Evolutionary conservation across 2,888 invertebrate genomes (phyloP).

Genomic region (Lamellibrachia columna): DNA sequence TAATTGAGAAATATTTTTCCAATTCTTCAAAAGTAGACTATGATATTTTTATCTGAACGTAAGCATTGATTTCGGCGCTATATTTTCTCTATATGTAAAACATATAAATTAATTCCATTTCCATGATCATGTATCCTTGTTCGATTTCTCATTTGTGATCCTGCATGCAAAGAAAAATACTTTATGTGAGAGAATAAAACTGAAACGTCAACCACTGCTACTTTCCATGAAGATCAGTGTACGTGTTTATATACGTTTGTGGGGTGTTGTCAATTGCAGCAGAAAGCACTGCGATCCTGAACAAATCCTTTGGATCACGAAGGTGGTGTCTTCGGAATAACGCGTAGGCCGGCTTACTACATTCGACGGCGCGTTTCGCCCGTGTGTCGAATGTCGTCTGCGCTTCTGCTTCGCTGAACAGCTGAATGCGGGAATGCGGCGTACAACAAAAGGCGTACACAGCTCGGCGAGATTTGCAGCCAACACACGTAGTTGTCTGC

Average conservation of each 20-base stretch:
- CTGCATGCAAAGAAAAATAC: neutral
- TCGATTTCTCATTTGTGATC: neutral
- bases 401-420: conserved; percentile 11
- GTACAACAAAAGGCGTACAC: conserved; percentile 12
- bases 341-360: neutral
- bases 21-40: neutral
- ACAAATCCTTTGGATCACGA: neutral
- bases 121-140: no score
- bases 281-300: neutral
- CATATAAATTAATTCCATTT: no score
- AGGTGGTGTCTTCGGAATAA: neutral
- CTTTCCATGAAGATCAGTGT: neutral
- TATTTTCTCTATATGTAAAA: no score
- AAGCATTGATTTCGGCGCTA: no score
- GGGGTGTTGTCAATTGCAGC: neutral
- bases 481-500: neutral
- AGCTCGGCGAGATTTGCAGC: neutral
- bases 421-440: neutral
- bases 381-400: neutral
- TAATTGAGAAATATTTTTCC: neutral
- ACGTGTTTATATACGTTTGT: neutral
- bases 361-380: conserved; percentile 6
- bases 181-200: neutral
- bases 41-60: neutral
- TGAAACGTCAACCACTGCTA: neutral